Conservation (phyloP, 2,113 vertebrate species). For the Lepus europaeus region DNA sequence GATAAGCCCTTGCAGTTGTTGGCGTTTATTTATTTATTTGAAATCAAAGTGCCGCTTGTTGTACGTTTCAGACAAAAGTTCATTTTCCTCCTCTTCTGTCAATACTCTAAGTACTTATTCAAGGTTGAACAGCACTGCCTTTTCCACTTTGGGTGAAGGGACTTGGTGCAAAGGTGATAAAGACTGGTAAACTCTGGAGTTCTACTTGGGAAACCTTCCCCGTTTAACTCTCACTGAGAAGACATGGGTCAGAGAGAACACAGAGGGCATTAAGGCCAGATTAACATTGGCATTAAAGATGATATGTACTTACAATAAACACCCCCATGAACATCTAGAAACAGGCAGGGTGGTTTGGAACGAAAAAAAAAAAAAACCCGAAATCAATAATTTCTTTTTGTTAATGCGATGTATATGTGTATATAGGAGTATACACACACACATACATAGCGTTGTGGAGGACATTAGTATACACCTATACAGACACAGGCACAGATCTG, state of each 20-base stretch:
- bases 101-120: constrained; percentile 83
- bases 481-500: too few relatives aligned
- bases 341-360: constrained; percentile 28
- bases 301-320: constrained; percentile 54
- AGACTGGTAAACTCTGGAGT: background rate
- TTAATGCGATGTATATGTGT: background rate
- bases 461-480: background rate
- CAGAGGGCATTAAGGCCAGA: constrained; percentile 46
- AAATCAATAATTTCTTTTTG: constrained; percentile 61
- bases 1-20: constrained; percentile 79
- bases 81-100: constrained; percentile 80
- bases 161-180: constrained; percentile 40
- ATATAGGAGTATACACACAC: background rate
- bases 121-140: constrained; percentile 66
- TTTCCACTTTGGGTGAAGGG: constrained; percentile 59
- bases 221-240: constrained; percentile 57
- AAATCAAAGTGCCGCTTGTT: constrained; percentile 87
- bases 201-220: constrained; percentile 54
- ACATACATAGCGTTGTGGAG: background rate
- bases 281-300: constrained; percentile 54
- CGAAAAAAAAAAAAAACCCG: background rate
- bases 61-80: constrained; percentile 84
- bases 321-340: background rate
- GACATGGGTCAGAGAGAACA: constrained; percentile 44
- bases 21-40: constrained; percentile 82